Evolutionary conservation across 2,888 invertebrate species (phyloP), one percentile per base, ranked within the genome.

Genomic region (Atrina japonica): DNA sequence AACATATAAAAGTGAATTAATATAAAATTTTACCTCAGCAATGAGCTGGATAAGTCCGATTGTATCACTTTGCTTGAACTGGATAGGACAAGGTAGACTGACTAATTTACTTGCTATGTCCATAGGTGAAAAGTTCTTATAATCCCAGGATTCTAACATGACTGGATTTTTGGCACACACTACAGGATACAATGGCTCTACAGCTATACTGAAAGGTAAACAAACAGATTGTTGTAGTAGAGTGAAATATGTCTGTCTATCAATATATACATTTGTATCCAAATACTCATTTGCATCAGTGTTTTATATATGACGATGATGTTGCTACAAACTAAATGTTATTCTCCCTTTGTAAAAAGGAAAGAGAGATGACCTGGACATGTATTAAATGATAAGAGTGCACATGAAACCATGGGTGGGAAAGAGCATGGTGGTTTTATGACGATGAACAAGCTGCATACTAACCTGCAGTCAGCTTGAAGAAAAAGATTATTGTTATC

Each of bases 101-200:
- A 97, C 96, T 76, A 98, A 93, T 41, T 93, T 91, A 70, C 95
- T 93, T 73, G 96, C 96, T 40, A 97, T 90, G 86, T 96, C 96
- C 29, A 95, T 94, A 2, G 97, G 97, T 0, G 95, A 90, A 16
- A 91, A 86, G 58, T 91, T 90, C 40, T 91, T 89, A 14, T 90
- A 86, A 25, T 86, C 85, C 41, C 90, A 89, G 3, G 91, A 84
- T 7, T 86, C 84, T 18, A 87, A 83, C 80, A 92, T 91, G 2
- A 92, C 92, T 65, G 93, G 91, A 50, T 93, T 91, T 30, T 92
- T 92, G 86, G 94, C 94, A 88, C 95, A 95, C n/a, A 95, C 93
- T 92, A 96, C 95, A 0, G 98, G 97, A 90, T 97, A 97, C 47
- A 97, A 91, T 0, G 98, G 98, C 88, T 97, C 97, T 27, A 98